Evolutionary conservation across 1,140 invertebrate genomes (phyloP).

Genomic region (Neodiprion pinetum): DNA sequence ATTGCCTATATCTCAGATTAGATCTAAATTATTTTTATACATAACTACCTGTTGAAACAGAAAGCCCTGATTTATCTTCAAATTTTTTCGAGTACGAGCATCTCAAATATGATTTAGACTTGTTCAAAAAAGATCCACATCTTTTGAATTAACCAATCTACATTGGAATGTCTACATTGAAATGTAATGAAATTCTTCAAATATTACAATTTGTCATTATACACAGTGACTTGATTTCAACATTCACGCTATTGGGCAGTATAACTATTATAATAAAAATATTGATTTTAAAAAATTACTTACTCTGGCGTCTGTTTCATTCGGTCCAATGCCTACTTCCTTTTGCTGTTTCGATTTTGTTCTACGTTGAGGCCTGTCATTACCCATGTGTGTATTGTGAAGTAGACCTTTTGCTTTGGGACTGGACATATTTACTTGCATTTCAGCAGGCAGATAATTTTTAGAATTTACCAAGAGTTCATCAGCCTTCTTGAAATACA

Average conservation of each 20-base stretch:
- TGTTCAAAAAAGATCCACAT: too few relatives aligned
- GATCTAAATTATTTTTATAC: too few relatives aligned
- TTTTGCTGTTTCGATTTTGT: slow-evolving; percentile 61
- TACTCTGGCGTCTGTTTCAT: slow-evolving; percentile 70
- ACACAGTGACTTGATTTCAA: too few relatives aligned
- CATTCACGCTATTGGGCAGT: too few relatives aligned
- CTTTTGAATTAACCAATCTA: not conserved
- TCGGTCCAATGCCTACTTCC: slow-evolving; percentile 65
- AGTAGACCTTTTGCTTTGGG: slow-evolving; percentile 60
- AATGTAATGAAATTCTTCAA: slow-evolving; percentile 18
- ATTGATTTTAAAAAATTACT: slow-evolving; percentile 33
- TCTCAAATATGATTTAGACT: too few relatives aligned
- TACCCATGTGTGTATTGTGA: slow-evolving; percentile 55
- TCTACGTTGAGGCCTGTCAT: slow-evolving; percentile 51
- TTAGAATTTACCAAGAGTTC: slow-evolving; percentile 75
- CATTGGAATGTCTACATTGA: slow-evolving; percentile 26
- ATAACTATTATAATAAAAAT: not conserved
- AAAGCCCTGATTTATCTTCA: too few relatives aligned
- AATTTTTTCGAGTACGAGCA: too few relatives aligned
- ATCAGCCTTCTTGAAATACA: slow-evolving; percentile 81
- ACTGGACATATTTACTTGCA: slow-evolving; percentile 67
- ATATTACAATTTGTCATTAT: slow-evolving; percentile 5
- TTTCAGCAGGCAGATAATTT: slow-evolving; percentile 72
- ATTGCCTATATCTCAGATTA: too few relatives aligned
- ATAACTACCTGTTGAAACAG: too few relatives aligned